These are phyloP conservation scores for Odocoileus hemionus DNA, from an alignment of 2,113 vertebrate species.

Conservation along the genomic window DNA sequence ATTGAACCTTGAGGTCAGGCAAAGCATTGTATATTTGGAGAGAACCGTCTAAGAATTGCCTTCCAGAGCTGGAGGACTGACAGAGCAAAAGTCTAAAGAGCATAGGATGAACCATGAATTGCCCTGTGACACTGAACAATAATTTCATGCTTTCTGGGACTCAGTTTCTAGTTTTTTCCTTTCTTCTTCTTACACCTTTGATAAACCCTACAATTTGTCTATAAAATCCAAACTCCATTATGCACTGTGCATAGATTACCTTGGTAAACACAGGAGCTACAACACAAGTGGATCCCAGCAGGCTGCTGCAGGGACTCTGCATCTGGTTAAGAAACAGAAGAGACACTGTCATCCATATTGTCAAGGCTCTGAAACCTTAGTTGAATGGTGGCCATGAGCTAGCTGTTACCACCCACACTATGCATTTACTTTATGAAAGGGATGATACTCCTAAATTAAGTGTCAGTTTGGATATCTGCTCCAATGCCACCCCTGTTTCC, in stretches of 20 bases:
- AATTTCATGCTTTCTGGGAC: not conserved
- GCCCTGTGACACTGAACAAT: not conserved
- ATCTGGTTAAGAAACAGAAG: conserved; percentile 71
- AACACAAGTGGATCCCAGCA: conserved; percentile 61
- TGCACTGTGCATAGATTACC: conserved; percentile 64
- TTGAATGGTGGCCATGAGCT: not conserved
- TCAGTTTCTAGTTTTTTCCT: not conserved
- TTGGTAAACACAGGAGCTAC: conserved; percentile 77
- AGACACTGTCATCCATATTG: not conserved
- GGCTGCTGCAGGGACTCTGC: conserved; percentile 69
- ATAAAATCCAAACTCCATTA: not conserved
- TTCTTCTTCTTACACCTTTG: not conserved
- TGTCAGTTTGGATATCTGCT: not conserved
- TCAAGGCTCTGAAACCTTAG: not conserved
- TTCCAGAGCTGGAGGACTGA: not conserved
- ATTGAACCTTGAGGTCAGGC: not conserved
- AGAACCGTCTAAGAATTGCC: not conserved
- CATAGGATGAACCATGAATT: not conserved
- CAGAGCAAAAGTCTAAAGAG: not conserved
- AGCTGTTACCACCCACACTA: not conserved
- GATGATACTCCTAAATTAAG: conserved; percentile 8
- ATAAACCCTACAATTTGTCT: not conserved
- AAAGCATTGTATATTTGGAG: not conserved
- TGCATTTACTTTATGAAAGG: conserved; percentile 13
- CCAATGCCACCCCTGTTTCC: not conserved